A percentile compares a stretch with the other conserved stretches of the same genome.
phyloP scores from a whole-genome alignment of 2,113 vertebrate species.

The Circaetus cinerascens region DNA sequence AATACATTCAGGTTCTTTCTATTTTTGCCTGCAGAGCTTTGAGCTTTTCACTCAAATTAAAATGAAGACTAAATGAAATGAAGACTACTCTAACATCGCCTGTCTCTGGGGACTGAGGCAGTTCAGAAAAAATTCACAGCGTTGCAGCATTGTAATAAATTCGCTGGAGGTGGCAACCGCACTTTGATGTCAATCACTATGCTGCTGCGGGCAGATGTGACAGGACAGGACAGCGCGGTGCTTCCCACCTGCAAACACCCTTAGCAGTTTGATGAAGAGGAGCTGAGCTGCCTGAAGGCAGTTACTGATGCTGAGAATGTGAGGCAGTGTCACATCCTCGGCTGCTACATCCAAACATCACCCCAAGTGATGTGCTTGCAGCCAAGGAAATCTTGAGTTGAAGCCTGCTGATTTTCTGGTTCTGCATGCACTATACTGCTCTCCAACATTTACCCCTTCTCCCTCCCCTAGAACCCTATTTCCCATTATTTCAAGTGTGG shows the following conservation, averaged over 20 bases:
- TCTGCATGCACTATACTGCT: not conserved
- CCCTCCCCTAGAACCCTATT: not conserved
- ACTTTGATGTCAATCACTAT: accelerated
- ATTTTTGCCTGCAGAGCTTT: not conserved
- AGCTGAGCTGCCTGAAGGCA: not conserved
- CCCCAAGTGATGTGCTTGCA: not conserved
- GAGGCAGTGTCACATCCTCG: not conserved
- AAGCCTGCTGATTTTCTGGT: not conserved
- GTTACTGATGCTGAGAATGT: not conserved
- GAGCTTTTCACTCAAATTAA: not conserved
- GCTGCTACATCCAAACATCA: not conserved
- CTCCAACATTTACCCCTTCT: not conserved
- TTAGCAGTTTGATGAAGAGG: not conserved
- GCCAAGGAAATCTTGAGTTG: not conserved
- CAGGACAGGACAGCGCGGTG: not conserved
- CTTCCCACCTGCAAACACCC: not conserved
- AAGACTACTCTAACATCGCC: not conserved
- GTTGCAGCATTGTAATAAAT: not conserved
- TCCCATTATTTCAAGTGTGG: not conserved
- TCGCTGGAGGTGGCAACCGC: not conserved
- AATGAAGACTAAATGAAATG: not conserved
- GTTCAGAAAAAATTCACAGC: not conserved
- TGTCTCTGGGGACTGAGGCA: not conserved
- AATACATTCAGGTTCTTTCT: not conserved
- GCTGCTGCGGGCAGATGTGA: not conserved